Conservation (phyloP, 2,113 vertebrate genomes). For the Emberiza fucata region DNA sequence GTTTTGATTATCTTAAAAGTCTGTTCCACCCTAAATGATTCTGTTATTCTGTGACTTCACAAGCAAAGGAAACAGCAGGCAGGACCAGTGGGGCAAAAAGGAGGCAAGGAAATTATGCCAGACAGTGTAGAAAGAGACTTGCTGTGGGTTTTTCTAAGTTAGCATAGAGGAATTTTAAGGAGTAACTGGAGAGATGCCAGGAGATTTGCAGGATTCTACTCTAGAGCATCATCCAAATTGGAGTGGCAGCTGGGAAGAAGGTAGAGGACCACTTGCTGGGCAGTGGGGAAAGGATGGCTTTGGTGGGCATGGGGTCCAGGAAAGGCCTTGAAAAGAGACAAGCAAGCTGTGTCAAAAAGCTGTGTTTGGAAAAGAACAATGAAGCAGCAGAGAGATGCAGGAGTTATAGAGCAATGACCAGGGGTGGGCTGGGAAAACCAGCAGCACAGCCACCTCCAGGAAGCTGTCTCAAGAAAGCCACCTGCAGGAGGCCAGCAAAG, state of each 20-base stretch:
- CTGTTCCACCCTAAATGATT: neutral
- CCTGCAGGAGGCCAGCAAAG: neutral
- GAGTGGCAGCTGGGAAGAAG: neutral
- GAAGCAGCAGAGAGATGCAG: neutral
- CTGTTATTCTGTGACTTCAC: neutral
- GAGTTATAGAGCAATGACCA: rapidly evolving
- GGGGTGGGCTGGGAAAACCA: neutral
- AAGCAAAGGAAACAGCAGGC: neutral
- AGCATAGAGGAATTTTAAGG: neutral
- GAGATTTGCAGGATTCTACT: neutral
- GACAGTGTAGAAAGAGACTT: neutral
- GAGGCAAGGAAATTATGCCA: rapidly evolving
- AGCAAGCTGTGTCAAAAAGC: neutral
- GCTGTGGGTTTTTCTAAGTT: neutral
- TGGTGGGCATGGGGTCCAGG: neutral
- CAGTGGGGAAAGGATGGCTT: neutral
- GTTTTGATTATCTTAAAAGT: neutral
- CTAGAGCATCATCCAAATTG: neutral
- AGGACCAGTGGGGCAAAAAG: neutral
- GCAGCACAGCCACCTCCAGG: neutral
- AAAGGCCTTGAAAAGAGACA: neutral
- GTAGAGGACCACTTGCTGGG: neutral
- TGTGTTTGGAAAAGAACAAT: rapidly evolving
- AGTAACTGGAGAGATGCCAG: neutral
- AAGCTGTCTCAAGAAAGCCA: neutral